phyloP scores from a whole-genome alignment of 2,113 vertebrate species.

The Arothron firmamentum region DNA sequence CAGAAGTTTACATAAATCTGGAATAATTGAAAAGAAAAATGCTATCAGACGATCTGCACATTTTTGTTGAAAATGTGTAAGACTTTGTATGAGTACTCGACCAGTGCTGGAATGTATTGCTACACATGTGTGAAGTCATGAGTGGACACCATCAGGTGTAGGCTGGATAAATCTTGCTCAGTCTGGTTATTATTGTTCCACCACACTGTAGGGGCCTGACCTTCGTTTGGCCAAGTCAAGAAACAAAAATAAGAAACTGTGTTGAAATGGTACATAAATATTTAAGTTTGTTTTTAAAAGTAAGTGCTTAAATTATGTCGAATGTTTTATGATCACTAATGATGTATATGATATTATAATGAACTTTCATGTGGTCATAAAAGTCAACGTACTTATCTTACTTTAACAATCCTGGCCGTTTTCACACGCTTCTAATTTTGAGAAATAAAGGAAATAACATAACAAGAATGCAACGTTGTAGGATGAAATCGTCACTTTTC shows the following conservation, averaged over 20 bases:
- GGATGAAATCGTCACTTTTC: slow-evolving; percentile 15
- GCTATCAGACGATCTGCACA: slow-evolving; percentile 3
- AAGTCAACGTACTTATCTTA: neutral
- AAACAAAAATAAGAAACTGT: too few relatives aligned
- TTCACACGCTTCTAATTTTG: neutral
- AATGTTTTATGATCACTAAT: slow-evolving; percentile 2
- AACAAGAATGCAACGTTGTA: neutral
- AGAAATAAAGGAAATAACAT: neutral
- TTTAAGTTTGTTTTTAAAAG: too few relatives aligned
- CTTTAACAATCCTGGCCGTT: too few relatives aligned
- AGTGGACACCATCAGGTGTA: slow-evolving; percentile 52
- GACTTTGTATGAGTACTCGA: neutral
- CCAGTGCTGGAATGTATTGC: slow-evolving; percentile 53
- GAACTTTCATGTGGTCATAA: neutral
- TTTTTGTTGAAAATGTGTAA: neutral
- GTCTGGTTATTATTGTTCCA: slow-evolving; percentile 68
- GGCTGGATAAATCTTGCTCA: slow-evolving; percentile 73
- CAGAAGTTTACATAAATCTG: neutral
- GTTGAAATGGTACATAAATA: too few relatives aligned
- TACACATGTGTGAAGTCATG: slow-evolving; percentile 52
- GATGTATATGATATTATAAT: too few relatives aligned
- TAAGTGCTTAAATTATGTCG: too few relatives aligned
- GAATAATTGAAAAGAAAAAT: neutral
- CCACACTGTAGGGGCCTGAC: slow-evolving; percentile 49
- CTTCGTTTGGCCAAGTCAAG: slow-evolving; percentile 29